These are phyloP conservation scores for Drosophila fuyamai DNA, from an alignment of 1,140 invertebrate genomes.

Conservation along the genomic window DNA sequence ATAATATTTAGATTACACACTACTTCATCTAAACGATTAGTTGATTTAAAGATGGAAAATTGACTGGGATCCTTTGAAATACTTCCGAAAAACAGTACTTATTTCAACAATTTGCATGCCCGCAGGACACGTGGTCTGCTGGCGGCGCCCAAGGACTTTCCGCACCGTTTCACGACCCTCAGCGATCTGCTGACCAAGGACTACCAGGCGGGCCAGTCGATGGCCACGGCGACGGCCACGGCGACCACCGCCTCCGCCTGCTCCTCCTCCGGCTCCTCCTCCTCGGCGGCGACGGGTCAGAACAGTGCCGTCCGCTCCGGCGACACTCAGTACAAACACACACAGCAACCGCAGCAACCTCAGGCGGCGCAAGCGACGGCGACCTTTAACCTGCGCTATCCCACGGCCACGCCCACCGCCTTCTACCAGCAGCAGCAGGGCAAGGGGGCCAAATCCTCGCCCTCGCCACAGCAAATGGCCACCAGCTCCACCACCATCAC, in stretches of 20 bases:
- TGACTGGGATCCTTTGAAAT: no score
- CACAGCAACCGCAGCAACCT: slow-evolving; percentile 64
- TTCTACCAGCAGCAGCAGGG: slow-evolving; percentile 59
- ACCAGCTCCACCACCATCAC: slow-evolving; percentile 64
- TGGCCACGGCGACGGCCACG: slow-evolving; percentile 36
- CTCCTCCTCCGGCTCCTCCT: slow-evolving; percentile 29
- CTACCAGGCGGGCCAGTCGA: slow-evolving; percentile 49
- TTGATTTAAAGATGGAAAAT: no score
- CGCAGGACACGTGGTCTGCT: slow-evolving; percentile 73
- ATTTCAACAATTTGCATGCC: no score
- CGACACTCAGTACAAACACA: slow-evolving; percentile 69
- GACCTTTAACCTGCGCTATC: slow-evolving; percentile 59
- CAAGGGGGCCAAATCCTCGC: slow-evolving; percentile 61
- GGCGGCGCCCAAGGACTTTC: slow-evolving; percentile 76
- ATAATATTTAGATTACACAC: no score
- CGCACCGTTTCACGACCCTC: slow-evolving; percentile 77
- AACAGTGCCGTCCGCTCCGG: slow-evolving; percentile 48
- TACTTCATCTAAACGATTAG: no score
- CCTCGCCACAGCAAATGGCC: slow-evolving; percentile 76
- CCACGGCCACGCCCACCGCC: slow-evolving; percentile 60
- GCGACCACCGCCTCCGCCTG: slow-evolving; percentile 36
- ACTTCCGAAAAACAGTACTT: background rate
- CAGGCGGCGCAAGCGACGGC: slow-evolving; percentile 17
- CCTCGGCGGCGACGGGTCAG: slow-evolving; percentile 49
- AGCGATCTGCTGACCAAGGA: slow-evolving; percentile 80